Evolutionary conservation across 2,888 invertebrate genomes (phyloP).

Genomic region (Cyaniris semiargus): DNA sequence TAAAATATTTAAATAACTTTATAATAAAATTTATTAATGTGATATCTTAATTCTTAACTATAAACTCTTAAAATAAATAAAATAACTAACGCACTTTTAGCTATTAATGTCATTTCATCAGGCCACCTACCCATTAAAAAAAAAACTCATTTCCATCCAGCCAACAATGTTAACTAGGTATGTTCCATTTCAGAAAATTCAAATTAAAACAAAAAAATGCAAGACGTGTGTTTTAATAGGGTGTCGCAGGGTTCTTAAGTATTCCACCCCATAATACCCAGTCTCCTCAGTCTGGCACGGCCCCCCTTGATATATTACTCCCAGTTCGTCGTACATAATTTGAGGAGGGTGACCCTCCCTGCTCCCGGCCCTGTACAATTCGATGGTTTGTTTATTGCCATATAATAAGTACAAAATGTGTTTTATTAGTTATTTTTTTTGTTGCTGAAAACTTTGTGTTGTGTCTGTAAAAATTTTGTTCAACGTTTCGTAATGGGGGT

Average conservation of each 20-base stretch:
- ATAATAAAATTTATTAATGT: not conserved
- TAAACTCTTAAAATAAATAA: not conserved
- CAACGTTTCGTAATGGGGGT: not conserved
- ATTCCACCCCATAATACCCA: slow-evolving; percentile 79
- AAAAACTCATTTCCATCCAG: not conserved
- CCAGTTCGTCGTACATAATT: slow-evolving; percentile 81
- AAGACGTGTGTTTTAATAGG: slow-evolving; percentile 79
- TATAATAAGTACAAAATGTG: slow-evolving; percentile 55
- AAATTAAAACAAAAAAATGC: slow-evolving; percentile 79
- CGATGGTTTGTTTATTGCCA: slow-evolving; percentile 75
- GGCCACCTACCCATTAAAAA: not conserved
- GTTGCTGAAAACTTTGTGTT: not conserved
- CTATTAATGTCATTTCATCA: not conserved
- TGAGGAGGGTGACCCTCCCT: slow-evolving; percentile 70
- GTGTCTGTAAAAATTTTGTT: not conserved
- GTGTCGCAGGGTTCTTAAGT: slow-evolving; percentile 80
- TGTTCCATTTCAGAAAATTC: slow-evolving; percentile 32
- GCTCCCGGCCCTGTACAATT: slow-evolving; percentile 70
- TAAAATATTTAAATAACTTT: not conserved
- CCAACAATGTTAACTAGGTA: not conserved
- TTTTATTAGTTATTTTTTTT: slow-evolving; percentile 10
- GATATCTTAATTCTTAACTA: too few species aligned
- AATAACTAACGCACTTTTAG: not conserved
- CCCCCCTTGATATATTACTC: slow-evolving; percentile 80
- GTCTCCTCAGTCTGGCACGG: slow-evolving; percentile 80